Conservation (phyloP, 2,797 vertebrate genomes). For the Cryptoblepharus egeriae region DNA sequence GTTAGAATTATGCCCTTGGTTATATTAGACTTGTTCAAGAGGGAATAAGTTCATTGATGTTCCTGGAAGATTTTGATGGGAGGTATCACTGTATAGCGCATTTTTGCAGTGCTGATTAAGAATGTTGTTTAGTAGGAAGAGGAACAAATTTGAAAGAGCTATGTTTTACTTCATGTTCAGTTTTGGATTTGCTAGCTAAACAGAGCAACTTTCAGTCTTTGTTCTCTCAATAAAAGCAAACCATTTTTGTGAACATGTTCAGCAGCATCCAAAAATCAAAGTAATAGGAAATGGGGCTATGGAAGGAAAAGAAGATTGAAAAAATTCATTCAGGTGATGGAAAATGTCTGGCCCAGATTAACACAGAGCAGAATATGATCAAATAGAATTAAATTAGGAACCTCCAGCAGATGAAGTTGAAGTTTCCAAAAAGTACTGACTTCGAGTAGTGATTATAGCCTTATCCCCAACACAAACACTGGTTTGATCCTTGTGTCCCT, state of each 20-base stretch:
- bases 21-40: slow-evolving; percentile 62
- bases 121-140: not conserved
- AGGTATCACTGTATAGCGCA: not conserved
- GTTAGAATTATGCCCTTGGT: too few species aligned
- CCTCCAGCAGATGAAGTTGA: too few species aligned
- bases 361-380: too few species aligned
- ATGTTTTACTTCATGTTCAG: not conserved
- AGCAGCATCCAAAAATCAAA: not conserved
- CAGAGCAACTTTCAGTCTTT: not conserved
- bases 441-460: too few species aligned
- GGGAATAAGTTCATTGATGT: slow-evolving; percentile 56
- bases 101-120: not conserved
- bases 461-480: too few species aligned
- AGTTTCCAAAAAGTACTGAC: too few species aligned
- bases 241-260: not conserved
- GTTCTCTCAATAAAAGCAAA: not conserved
- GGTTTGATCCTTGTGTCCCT: too few species aligned
- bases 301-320: too few species aligned
- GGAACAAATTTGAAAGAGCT: not conserved
- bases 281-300: too few species aligned
- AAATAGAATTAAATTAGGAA: too few species aligned
- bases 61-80: slow-evolving; percentile 3
- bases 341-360: too few species aligned
- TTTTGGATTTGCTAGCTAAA: not conserved
- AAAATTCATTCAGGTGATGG: too few species aligned